Evolutionary conservation across 2,888 invertebrate genomes (phyloP).

Genomic region (Tenthredo amoena): DNA sequence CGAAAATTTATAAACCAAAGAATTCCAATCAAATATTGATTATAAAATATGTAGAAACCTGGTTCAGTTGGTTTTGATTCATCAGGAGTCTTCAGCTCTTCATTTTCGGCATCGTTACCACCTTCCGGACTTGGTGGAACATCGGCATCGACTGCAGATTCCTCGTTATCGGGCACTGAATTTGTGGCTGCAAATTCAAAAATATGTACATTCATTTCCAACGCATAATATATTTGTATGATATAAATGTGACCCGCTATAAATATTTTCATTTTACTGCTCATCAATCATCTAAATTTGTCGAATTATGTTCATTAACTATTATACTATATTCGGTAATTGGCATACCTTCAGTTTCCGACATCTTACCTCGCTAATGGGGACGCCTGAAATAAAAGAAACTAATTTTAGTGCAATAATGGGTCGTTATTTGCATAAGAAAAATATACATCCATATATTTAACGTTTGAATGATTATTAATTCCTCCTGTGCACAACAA

Average conservation of each 20-base stretch:
- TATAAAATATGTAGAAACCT: constrained; percentile 15
- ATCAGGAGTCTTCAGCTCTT: constrained; percentile 59
- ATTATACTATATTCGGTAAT: constrained; percentile 12
- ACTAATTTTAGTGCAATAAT: background rate
- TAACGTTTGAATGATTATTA: background rate
- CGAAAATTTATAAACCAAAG: background rate
- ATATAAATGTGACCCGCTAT: background rate
- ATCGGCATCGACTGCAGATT: constrained; percentile 51
- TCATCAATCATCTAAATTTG: background rate
- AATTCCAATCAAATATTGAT: background rate
- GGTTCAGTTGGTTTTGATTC: constrained; percentile 45
- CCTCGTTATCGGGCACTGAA: constrained; percentile 44
- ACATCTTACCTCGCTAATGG: constrained; percentile 67
- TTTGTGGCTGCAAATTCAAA: constrained; percentile 29
- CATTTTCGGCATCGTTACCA: constrained; percentile 54
- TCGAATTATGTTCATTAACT: background rate
- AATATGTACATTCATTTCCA: background rate
- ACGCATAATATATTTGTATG: background rate
- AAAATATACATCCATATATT: background rate
- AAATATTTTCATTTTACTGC: background rate
- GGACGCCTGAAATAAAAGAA: constrained; percentile 65
- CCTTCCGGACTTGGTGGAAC: constrained; percentile 27
- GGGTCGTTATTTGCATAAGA: background rate
- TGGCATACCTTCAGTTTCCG: constrained; percentile 73
- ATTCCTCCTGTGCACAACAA: background rate